A percentile compares a stretch with the other conserved stretches of the same genome.
These are phyloP conservation scores for Drosophila parthenogenetica DNA, from an alignment of 2,888 invertebrate genomes.

Conservation along the genomic window DNA sequence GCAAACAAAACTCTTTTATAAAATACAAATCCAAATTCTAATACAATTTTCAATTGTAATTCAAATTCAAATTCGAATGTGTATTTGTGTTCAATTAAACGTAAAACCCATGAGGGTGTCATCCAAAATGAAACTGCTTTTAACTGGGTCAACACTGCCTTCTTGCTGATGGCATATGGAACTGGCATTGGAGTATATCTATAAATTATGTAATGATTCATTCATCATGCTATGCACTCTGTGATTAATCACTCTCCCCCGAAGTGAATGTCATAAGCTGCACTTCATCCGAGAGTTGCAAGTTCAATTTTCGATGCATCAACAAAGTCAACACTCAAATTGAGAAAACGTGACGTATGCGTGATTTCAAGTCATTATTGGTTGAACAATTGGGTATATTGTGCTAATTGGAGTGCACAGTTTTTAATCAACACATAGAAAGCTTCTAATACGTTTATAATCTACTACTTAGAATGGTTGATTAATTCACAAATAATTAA, in stretches of 20 bases:
- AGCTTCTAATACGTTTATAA: no score
- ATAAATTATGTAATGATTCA: conserved; percentile 3
- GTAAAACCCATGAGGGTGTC: conserved; percentile 15
- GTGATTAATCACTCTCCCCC: conserved; percentile 12
- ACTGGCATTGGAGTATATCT: background rate
- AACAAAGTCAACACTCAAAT: conserved; percentile 9
- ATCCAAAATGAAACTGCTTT: conserved; percentile 3
- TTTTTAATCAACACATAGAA: no score
- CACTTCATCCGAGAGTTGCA: background rate
- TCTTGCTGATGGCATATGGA: background rate
- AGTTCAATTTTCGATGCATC: conserved; percentile 38
- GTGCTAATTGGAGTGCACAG: no score
- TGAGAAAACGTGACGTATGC: conserved; percentile 15
- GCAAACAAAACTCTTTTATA: conserved; percentile 19
- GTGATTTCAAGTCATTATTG: background rate
- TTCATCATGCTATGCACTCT: conserved; percentile 7
- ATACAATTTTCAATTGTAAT: background rate
- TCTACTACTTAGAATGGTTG: no score
- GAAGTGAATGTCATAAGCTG: conserved; percentile 3
- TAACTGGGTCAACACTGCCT: conserved; percentile 20
- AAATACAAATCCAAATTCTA: conserved; percentile 9
- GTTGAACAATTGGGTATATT: background rate
- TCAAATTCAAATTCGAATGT: background rate
- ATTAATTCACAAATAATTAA: no score
- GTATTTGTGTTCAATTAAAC: conserved; percentile 35